Evolutionary conservation across 2,113 vertebrate genomes (phyloP).

Genomic region (Saccopteryx leptura): DNA sequence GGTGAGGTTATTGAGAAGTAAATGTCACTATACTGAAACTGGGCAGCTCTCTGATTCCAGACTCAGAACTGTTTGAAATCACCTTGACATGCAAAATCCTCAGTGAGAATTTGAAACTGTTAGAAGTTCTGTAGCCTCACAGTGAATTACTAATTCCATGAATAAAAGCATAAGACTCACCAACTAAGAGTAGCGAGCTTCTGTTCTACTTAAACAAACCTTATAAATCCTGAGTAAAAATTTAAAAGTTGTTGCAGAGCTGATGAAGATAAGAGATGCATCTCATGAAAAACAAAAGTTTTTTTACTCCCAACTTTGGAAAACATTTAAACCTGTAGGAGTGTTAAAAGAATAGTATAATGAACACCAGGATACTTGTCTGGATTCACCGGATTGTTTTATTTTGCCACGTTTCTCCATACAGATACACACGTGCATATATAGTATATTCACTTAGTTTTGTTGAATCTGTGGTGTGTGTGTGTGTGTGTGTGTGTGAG

Average conservation of each 20-base stretch:
- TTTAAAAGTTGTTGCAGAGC: not conserved
- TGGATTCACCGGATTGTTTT: not conserved
- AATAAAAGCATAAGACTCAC: conserved; percentile 40
- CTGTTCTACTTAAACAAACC: not conserved
- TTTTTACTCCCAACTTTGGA: not conserved
- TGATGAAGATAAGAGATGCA: not conserved
- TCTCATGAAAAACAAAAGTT: not conserved
- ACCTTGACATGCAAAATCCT: not conserved
- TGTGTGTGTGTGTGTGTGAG: too few relatives aligned
- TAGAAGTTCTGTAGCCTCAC: not conserved
- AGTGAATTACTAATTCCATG: not conserved
- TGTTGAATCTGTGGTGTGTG: not conserved
- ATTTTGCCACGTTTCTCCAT: not conserved
- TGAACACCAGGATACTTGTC: not conserved
- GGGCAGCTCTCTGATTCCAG: not conserved
- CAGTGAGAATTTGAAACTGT: conserved; percentile 5
- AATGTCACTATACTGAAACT: not conserved
- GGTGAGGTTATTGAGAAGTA: not conserved
- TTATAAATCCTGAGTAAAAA: not conserved
- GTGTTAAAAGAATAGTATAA: not conserved
- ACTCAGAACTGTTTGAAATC: not conserved
- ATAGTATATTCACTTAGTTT: not conserved
- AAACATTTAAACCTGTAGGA: not conserved
- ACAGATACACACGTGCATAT: not conserved
- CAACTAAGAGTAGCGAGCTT: not conserved